These are phyloP conservation scores for Loxodonta africana DNA, from an alignment of 2,113 vertebrate species.

Conservation along the genomic window DNA sequence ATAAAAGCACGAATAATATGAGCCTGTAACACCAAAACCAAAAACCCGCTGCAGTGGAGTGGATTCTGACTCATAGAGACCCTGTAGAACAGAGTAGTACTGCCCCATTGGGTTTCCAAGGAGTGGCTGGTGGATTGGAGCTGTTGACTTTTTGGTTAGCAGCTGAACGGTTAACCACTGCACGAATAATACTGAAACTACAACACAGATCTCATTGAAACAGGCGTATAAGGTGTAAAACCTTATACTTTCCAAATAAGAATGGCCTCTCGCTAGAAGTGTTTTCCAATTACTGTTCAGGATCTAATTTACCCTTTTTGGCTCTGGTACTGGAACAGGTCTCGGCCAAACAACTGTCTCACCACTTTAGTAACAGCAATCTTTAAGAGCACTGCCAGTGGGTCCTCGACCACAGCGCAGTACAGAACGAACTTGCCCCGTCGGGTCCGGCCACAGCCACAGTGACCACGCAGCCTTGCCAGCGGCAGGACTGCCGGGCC, in stretches of 20 bases:
- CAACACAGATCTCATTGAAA: not conserved
- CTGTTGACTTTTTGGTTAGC: too few species aligned
- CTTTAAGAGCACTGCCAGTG: not conserved
- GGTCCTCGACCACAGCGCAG: not conserved
- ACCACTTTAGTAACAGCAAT: not conserved
- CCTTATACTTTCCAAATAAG: not conserved
- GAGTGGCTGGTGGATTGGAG: too few species aligned
- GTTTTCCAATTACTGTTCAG: not conserved
- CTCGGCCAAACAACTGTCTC: slow-evolving; percentile 27
- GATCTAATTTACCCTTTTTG: slow-evolving; percentile 56
- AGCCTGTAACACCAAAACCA: not conserved
- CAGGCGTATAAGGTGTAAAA: not conserved
- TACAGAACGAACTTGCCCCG: not conserved
- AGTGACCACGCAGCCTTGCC: rapidly evolving
- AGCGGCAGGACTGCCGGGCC: rapidly evolving
- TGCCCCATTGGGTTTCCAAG: too few species aligned
- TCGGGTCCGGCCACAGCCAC: rapidly evolving
- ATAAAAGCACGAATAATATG: not conserved
- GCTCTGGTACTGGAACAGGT: not conserved
- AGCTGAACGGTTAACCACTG: too few species aligned
- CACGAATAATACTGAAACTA: too few species aligned
- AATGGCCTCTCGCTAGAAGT: not conserved
- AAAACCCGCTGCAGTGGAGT: too few species aligned
- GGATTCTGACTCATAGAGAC: too few species aligned
- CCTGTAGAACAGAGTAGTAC: too few species aligned